Evolutionary conservation across 2,888 invertebrate genomes (phyloP), one percentile per base, ranked within the genome.

Genomic region (Acleris literana): DNA sequence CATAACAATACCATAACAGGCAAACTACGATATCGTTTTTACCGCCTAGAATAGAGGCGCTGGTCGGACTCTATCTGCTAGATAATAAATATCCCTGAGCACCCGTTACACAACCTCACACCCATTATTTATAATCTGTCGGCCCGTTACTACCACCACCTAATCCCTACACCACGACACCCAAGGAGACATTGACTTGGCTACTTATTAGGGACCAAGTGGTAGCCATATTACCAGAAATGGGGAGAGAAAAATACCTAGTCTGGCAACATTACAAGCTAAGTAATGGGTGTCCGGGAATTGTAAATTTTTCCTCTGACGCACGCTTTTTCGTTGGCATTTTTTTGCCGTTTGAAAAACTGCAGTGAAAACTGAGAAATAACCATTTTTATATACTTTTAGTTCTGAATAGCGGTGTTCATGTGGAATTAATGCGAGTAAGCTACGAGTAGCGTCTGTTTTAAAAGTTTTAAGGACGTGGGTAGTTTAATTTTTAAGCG

Each of bases 41-140:
- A n/a, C n/a, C n/a, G n/a, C n/a, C n/a, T n/a, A n/a, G n/a, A n/a
- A n/a, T n/a, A n/a, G n/a, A n/a, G n/a, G n/a, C n/a, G n/a, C n/a
- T n/a, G n/a, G n/a, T n/a, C n/a, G n/a, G n/a, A n/a, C n/a, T n/a
- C n/a, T n/a, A 46, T 46, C 7, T 46, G 46, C 17, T 17, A 46
- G 33, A 33, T 39, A 6, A 46, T 46, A 46, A 46, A 46, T 46
- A 7, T n/a, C n/a, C 25, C 2, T 13, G n/a, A 46, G 5, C 11
- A 39, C 33, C 44, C 22, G 44, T 25, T 6, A 11, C 18, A 39
- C 46, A 46, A 17, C 4, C 33, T 20, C 51, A 22, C 39, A 3
- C 59, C 59, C 64, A 65, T 65, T 65, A 65, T 51, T 65, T 60
- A 65, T 54, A 65, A 65, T 65, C 39, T 60, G 64, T 65, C 64